A percentile compares a stretch with the other conserved stretches of the same genome.
These are phyloP conservation scores for Tilapia sparmanii DNA, from an alignment of 2,113 vertebrate species.

Conservation along the genomic window DNA sequence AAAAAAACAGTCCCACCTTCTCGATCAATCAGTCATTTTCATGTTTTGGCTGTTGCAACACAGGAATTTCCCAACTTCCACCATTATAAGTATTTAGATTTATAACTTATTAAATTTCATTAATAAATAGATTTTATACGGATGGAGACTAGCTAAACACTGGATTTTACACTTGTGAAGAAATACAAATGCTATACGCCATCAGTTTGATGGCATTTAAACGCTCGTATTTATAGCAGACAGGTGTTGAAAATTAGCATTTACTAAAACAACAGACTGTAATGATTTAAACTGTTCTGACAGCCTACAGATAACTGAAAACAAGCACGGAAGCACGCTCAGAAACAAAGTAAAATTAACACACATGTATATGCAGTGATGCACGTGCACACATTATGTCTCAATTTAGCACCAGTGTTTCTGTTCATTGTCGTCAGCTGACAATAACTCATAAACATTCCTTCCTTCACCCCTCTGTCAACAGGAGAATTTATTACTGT, in stretches of 20 bases:
- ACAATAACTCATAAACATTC: conserved; percentile 35
- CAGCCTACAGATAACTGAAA: neutral
- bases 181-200: neutral
- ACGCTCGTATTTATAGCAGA: neutral
- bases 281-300: neutral
- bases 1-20: neutral
- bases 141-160: neutral
- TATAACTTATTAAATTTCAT: neutral
- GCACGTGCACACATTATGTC: neutral
- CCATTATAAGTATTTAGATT: neutral
- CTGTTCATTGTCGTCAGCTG: conserved; percentile 15
- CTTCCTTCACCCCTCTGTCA: conserved; percentile 37
- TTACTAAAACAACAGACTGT: neutral
- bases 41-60: neutral
- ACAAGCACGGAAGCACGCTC: neutral
- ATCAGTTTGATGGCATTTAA: neutral
- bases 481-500: conserved; percentile 6
- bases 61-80: neutral
- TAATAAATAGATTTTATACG: neutral
- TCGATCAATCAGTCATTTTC: neutral
- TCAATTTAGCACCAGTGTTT: conserved; percentile 28
- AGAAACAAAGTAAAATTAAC: neutral
- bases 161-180: neutral
- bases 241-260: neutral
- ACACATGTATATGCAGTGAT: neutral